Evolutionary conservation across 2,797 vertebrate species (phyloP), one percentile per base, ranked within the genome.

Genomic region (Dicrostonyx torquatus): DNA sequence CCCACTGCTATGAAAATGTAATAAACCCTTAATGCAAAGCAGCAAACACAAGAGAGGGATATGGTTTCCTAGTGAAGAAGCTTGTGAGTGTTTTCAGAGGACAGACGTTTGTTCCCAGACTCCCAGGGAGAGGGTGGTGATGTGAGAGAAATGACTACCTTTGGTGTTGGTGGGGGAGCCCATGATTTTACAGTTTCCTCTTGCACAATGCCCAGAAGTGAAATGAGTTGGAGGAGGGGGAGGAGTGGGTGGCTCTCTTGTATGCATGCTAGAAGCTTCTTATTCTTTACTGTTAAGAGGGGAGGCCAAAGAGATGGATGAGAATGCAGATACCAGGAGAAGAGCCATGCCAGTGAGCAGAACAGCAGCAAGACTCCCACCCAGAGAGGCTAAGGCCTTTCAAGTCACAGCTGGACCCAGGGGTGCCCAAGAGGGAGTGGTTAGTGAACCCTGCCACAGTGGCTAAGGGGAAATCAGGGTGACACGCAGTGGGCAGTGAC

Each of bases 21-120:
- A 92, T 66, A 86, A 94, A 85, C 24, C 43, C 48, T 53, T 89
- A 43, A 79, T 20, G 12, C 11, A 14, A 72, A 90, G 48, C 14
- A 18, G 9, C 20, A 87, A 50, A 83, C 70, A 60, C 14, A 31
- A 58, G 76, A 79, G 48, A 93, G 79, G 31, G 43, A 55, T 1
- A 6, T 26, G 37, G 14, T 62, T 29, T 82, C n/a, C 43, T 43
- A 24, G 24, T 26, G 34, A 64, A 77, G 29, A 15, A 3, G 0
- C 83, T 1, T 60, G 48, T 73, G 75, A 75, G 22, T 6, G 70
- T 15, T 75, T 60, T 87, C 18, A 53, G 2, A 60, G 87, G 45
- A 83, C 18, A 45, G 31, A 6, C n/a, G 45, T 73, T 50, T 43
- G 76, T 12, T 20, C 24, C 53, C 60, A 48, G 29, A 14, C 0